These are phyloP conservation scores for Lepidonotus clava DNA, from an alignment of 2,888 invertebrate species.

Conservation along the genomic window DNA sequence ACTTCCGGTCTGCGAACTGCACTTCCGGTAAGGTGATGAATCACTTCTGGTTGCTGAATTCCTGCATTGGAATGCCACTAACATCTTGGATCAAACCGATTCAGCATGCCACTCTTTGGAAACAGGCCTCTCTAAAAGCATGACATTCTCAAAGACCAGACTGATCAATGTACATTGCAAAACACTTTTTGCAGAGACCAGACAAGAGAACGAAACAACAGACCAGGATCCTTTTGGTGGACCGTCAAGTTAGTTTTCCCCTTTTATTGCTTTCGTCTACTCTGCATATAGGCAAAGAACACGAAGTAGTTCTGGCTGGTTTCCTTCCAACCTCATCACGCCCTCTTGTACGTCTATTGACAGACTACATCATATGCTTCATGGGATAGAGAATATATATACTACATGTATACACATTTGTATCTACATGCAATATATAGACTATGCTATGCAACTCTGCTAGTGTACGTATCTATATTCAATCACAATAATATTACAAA, in stretches of 20 bases:
- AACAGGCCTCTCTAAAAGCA: neutral
- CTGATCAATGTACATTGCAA: neutral
- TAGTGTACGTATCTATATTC: no score
- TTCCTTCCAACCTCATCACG: neutral
- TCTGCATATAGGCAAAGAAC: neutral
- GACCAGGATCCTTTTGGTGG: conserved; percentile 13
- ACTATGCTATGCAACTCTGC: no score
- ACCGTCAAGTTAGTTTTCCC: conserved; percentile 26
- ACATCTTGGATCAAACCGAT: neutral
- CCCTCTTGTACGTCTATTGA: neutral
- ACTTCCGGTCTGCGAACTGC: neutral
- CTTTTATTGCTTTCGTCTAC: neutral
- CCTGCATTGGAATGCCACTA: neutral
- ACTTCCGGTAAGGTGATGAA: conserved; percentile 8
- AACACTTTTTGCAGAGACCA: conserved; percentile 1
- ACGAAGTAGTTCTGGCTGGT: neutral
- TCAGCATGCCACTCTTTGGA: neutral
- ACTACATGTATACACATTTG: no score
- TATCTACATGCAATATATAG: no score
- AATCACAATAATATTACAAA: no score
- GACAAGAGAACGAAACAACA: conserved; percentile 8
- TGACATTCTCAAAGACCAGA: neutral
- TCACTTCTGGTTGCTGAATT: neutral
- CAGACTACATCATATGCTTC: no score
- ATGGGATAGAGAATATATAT: no score